Base-by-base conservation (phyloP, 2,113 vertebrate genomes). In the Strix uralensis region DNA sequence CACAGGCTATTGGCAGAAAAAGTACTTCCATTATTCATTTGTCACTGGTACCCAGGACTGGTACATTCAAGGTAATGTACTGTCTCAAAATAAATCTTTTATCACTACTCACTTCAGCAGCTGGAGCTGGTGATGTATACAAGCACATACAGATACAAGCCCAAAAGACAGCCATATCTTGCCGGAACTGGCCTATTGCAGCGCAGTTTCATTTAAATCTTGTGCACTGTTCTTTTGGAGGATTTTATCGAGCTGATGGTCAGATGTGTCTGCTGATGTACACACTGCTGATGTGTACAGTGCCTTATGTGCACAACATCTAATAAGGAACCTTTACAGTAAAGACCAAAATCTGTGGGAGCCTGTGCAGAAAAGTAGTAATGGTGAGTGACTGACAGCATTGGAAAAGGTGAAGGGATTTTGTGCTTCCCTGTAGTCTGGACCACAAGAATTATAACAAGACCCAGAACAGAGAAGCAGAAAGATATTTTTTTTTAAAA, bases 61-160 rank as follows among this genome's bases (percentile, higher is more conserved):
- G 86, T 77, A 46, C 94, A 96, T 95, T 97, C 92, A 92, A 97
- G 96, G 92, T 96, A 95, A 95, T 51, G 94, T 87, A 87, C 83
- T 91, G 81, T 85, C 86, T 89, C 92, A 87, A 84, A 97, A 95
- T 95, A 96, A 86, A 95, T 94, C 81, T 95, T 96, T 71, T 94
- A 88, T 92, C 82, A 10, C 88, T 90, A 67, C 63, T 81, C 90
- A 90, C 74, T 95, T 95, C 75, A 93, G 82, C 85, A 93, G 66
- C 70, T 49, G 29, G 73, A 87, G 66, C 65, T 96, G 83, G 73
- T 70, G 26, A 74, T 82, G 14, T 85, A 47, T 36, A 42, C 62
- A 73, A 62, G 46, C 71, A 93, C 42, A 30, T 19, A 71, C 47
- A 92, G 86, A 86, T 17, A 65, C 69, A 83, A 94, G 86, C 69